Evolutionary conservation across 2,797 vertebrate genomes (phyloP).

Genomic region (Acanthurus leucopareius): DNA sequence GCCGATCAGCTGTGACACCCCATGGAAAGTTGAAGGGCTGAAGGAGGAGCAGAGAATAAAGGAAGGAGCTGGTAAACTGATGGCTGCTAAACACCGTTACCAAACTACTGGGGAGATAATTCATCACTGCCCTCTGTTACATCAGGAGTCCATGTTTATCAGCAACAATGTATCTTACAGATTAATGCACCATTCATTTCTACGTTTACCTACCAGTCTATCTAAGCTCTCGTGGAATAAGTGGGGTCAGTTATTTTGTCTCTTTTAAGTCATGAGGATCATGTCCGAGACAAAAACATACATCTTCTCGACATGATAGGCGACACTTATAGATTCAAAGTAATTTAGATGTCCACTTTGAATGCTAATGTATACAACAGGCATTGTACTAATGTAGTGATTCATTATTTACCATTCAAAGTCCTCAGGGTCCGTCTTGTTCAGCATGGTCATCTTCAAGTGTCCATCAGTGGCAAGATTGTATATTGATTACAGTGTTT

Average conservation of each 20-base stretch:
- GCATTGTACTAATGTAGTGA: constrained; percentile 60
- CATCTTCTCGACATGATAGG: constrained; percentile 59
- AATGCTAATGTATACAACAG: constrained; percentile 80
- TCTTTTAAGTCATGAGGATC: constrained; percentile 31
- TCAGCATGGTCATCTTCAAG: constrained; percentile 64
- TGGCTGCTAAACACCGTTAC: constrained; percentile 57
- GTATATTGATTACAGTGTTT: constrained; percentile 69
- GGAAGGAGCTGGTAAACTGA: constrained; percentile 32
- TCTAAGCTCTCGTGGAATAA: constrained; percentile 22
- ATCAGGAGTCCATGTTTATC: constrained; percentile 48
- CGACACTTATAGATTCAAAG: constrained; percentile 72
- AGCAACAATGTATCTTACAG: constrained; percentile 51
- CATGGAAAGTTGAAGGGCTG: constrained; percentile 63
- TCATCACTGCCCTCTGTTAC: constrained; percentile 62
- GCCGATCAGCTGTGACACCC: constrained; percentile 71
- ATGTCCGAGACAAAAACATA: constrained; percentile 50
- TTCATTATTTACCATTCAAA: constrained; percentile 74
- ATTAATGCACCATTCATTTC: constrained; percentile 61
- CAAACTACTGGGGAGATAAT: constrained; percentile 62
- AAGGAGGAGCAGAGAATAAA: constrained; percentile 32
- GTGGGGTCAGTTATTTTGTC: constrained; percentile 37
- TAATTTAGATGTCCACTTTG: constrained; percentile 78
- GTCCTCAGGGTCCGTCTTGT: constrained; percentile 59
- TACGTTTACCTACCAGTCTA: constrained; percentile 54
- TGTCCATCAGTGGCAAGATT: constrained; percentile 55